Evolutionary conservation across 2,113 vertebrate genomes (phyloP).

Genomic region (Felis chaus): DNA sequence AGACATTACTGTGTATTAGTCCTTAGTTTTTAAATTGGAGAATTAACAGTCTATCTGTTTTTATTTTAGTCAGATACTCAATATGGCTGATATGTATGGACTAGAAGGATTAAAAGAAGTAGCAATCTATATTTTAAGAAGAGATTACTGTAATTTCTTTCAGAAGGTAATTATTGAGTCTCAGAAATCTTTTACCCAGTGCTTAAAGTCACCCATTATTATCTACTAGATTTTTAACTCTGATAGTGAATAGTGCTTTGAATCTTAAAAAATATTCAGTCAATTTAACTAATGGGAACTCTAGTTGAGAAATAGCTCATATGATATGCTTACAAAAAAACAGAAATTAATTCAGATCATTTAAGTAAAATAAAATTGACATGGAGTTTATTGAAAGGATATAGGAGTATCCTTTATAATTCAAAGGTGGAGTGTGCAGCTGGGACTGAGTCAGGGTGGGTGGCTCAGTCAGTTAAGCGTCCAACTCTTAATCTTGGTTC

Average conservation of each 20-base stretch:
- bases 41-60: constrained; percentile 61
- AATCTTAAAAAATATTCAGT: constrained; percentile 45
- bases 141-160: constrained; percentile 97
- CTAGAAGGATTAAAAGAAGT: constrained; percentile 95
- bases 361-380: constrained; percentile 47
- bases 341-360: not conserved
- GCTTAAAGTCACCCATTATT: constrained; percentile 14
- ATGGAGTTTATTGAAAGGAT: not conserved
- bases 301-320: constrained; percentile 1
- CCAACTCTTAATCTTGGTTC: too few relatives aligned
- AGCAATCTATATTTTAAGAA: constrained; percentile 92
- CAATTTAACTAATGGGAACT: not conserved
- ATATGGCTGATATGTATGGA: constrained; percentile 95
- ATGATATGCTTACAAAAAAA: not conserved
- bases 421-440: not conserved
- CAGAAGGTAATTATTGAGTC: constrained; percentile 89
- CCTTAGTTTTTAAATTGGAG: constrained; percentile 47
- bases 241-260: not conserved
- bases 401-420: not conserved
- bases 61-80: constrained; percentile 89
- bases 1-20: constrained; percentile 45
- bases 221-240: constrained; percentile 12
- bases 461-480: too few relatives aligned
- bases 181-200: constrained; percentile 48
- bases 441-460: not conserved